Evolutionary conservation across 2,888 invertebrate genomes (phyloP), one percentile per base, ranked within the genome.

Genomic region (Epirrita christyi): DNA sequence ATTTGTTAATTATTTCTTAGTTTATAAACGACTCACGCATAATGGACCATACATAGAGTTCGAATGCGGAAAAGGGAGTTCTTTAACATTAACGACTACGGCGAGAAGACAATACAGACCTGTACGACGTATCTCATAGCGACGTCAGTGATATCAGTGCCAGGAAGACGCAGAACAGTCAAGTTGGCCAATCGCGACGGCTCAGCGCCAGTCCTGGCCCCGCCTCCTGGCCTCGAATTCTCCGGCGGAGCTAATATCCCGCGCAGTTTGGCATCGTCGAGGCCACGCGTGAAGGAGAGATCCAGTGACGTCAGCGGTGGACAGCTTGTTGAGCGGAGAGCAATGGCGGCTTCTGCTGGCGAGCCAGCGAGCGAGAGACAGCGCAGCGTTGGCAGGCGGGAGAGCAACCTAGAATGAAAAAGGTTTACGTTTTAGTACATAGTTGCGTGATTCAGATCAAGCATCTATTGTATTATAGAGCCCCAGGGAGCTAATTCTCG

Each of bases 101-200:
- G n/a, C n/a, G n/a, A n/a, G n/a, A n/a, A n/a, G 13, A 44, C 55
- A 41, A 6, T 21, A 32, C 32, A 32, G 8, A 90, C 91, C 88
- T 92, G 91, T 10, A 92, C 90, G 21, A 91, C 86, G 55, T 89
- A 92, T 76, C 92, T 70, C 83, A 97, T 92, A 0, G 97, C 95
- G n/a, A 97, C 95, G 80, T 98, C 98, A 0, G 97, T 96, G 63
- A 98, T 94, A 72, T 98, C 97, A 0, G 97, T 97, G 9, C 98
- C 98, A 21, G 97, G 96, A 50, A 98, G 88, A 62, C 95, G 94
- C 13, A 98, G 89, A 52, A 94, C 94, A 63, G 94, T 94, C 29
- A 98, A 86, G 67, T 96, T 95, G 40, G 97, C 94, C 37, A 98
- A 93, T 2, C 91, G 68, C 2, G 83, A 82, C 0, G 91, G 91